phyloP scores from a whole-genome alignment of 1,140 invertebrate species.

The Cydia splendana region DNA sequence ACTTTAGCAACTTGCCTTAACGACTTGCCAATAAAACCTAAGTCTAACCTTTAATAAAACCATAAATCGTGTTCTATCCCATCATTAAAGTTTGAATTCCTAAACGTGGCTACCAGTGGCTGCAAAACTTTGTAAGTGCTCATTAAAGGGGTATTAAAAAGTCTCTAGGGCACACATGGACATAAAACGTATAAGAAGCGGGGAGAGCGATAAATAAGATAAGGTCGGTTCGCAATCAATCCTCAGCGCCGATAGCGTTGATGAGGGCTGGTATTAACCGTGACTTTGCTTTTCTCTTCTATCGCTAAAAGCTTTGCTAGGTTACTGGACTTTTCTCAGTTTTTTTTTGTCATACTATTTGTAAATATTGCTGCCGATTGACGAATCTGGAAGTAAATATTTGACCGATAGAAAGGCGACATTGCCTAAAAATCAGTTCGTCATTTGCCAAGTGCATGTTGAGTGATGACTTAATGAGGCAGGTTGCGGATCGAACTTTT shows the following conservation, averaged over 20 bases:
- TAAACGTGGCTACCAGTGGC: neutral
- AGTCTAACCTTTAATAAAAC: neutral
- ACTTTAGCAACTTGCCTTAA: neutral
- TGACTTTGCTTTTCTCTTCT: slow-evolving; percentile 15
- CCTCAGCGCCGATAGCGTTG: slow-evolving; percentile 8
- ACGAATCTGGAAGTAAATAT: no score
- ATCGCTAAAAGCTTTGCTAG: neutral
- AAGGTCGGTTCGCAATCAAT: slow-evolving; percentile 29
- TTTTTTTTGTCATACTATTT: neutral
- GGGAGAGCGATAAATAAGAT: slow-evolving; percentile 10
- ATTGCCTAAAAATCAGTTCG: no score
- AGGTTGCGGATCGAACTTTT: no score
- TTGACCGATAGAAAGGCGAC: no score
- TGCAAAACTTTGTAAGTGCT: slow-evolving; percentile 2
- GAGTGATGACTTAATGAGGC: no score
- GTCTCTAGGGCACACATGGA: neutral
- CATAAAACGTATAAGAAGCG: neutral
- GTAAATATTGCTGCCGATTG: no score
- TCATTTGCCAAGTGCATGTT: no score
- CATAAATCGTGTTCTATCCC: neutral
- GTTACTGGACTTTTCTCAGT: neutral
- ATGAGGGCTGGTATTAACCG: slow-evolving; percentile 14
- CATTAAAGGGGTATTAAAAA: slow-evolving; percentile 5
- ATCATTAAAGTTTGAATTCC: neutral
- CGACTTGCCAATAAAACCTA: neutral